Percentiles rank a stretch among this genome's conserved stretches.
phyloP scores from a whole-genome alignment of 2,888 invertebrate species.

The Netelia inedita region DNA sequence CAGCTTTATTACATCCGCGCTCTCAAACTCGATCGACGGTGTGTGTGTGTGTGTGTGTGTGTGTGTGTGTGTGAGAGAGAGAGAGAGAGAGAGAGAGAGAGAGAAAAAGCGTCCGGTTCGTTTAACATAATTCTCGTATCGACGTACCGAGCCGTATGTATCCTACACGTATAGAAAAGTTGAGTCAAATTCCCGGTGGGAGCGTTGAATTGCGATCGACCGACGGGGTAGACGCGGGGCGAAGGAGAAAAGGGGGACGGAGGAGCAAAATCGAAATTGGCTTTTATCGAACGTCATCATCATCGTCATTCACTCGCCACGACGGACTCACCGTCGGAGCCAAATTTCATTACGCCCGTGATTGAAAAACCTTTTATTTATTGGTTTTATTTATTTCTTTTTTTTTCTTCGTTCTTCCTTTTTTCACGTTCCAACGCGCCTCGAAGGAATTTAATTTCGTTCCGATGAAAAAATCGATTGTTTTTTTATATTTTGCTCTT shows the following conservation, averaged over 20 bases:
- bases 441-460: too few species aligned
- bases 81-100: slow-evolving; percentile 15
- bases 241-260: too few species aligned
- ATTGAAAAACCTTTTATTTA: background rate
- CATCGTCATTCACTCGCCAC: slow-evolving; percentile 21
- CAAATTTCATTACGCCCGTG: background rate
- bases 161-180: slow-evolving; percentile 23
- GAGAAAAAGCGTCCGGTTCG: slow-evolving; percentile 41
- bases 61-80: background rate
- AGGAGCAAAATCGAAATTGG: slow-evolving; percentile 32
- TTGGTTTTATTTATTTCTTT: background rate
- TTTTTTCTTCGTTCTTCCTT: background rate
- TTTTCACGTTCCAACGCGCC: background rate
- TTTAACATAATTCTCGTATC: slow-evolving; percentile 65
- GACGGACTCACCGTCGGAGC: background rate
- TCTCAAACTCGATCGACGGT: slow-evolving; percentile 11
- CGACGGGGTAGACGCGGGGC: background rate
- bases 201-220: slow-evolving; percentile 33
- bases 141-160: slow-evolving; percentile 29
- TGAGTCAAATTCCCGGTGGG: slow-evolving; percentile 16
- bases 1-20: slow-evolving; percentile 66
- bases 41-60: too few species aligned
- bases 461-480: too few species aligned
- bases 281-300: slow-evolving; percentile 35
- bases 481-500: too few species aligned